phyloP scores from a whole-genome alignment of 2,888 invertebrate species.

The Athalia cordata region DNA sequence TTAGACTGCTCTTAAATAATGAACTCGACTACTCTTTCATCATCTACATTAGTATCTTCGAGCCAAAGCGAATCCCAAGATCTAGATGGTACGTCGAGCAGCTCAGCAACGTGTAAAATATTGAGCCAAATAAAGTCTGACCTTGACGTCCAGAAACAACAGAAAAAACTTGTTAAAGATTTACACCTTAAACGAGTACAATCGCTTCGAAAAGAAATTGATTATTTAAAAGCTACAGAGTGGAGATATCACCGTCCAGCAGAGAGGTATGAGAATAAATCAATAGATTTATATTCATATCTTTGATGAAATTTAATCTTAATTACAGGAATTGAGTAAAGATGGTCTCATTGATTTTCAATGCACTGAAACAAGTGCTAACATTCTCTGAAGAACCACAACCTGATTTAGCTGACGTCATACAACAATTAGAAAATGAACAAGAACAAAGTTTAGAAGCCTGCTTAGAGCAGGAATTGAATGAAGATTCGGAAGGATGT shows the following conservation, averaged over 20 bases:
- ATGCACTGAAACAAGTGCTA: constrained; percentile 18
- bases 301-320: background rate
- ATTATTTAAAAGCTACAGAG: constrained; percentile 85
- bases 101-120: constrained; percentile 68
- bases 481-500: constrained; percentile 54
- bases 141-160: constrained; percentile 76
- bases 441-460: constrained; percentile 35
- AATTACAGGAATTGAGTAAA: constrained; percentile 20
- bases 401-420: constrained; percentile 57
- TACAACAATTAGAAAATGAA: constrained; percentile 54
- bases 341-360: constrained; percentile 30
- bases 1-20: constrained; percentile 55
- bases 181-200: constrained; percentile 84
- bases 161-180: constrained; percentile 78
- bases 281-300: background rate
- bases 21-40: constrained; percentile 68
- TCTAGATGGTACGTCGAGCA: constrained; percentile 61
- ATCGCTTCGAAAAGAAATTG: constrained; percentile 83
- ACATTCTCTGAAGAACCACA: constrained; percentile 35
- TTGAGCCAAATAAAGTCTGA: constrained; percentile 76
- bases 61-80: constrained; percentile 68
- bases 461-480: background rate
- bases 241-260: constrained; percentile 84
- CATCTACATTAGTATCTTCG: constrained; percentile 63
- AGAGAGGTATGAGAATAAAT: constrained; percentile 76